Base-by-base conservation (phyloP, 1,140 invertebrate species). In the Diorhabda sublineata region DNA sequence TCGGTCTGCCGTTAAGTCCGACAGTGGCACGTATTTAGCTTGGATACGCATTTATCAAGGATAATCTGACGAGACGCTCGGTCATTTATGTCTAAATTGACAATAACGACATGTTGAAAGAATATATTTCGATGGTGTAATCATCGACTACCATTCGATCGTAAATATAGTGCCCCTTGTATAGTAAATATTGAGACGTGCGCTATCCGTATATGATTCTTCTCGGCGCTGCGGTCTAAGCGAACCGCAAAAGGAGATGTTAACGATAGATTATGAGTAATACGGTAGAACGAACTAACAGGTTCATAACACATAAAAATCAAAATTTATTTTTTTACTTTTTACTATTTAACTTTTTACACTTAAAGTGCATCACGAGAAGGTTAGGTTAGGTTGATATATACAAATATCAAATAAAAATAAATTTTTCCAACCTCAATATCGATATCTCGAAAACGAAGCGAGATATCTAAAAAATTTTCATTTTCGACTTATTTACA, bases 31-130 rank as follows among this genome's bases (percentile, higher is more conserved):
- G 63, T 64, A 56, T 45, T 64, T 5, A 9, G 61, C 61, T 11
- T 62, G 61, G 8, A 62, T 42, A 45, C 63, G 52, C 52, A 64
- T 64, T 57, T 42, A 64, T 64, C 63, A 64, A 64, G n/a, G 47
- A n/a, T 44, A 44, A 42, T 45, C 63, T 11, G 45, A 45, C 63
- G 42, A 62, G 61, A 62, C 61, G 61, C 11, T 26, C 61, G 41
- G 45, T 64, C 63, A 42, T 64, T 57, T 56, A 57, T 26, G 45
- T 64, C 63, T 8, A n/a, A 64, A 64, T 64, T 57, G 63, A 64
- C 63, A 56, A 42, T 64, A 64, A 64, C 56, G 63, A 64, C 45
- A 64, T 64, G 63, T 64, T 45, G 63, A 47, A 64, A 45, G 47
- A 42, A 64, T 64, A 62, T 5, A 47, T 62, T 5, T 44, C 43